Base-by-base conservation (phyloP, 1,140 invertebrate species). In the Caenorhabditis inopinata region DNA sequence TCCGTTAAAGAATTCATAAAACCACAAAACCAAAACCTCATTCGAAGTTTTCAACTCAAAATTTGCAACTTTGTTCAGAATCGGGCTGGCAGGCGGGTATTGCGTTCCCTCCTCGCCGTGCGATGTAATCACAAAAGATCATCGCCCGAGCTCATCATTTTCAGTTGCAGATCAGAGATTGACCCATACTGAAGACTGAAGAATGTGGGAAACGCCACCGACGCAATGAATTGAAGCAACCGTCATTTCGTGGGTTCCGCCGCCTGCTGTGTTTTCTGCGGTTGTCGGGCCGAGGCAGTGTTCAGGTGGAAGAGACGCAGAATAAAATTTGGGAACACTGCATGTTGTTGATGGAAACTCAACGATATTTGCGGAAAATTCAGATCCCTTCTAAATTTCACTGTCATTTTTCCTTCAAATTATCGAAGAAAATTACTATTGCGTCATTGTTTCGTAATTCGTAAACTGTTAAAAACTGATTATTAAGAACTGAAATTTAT, bases 111-210 rank as follows among this genome's bases (percentile, higher is more conserved):
- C 18, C 21, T 38, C 32, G 38, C 76, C 76, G 76, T 62, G 76
- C 49, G 47, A 58, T 78, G 32, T 76, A 76, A 78, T 78, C 76
- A 78, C 76, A 27, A 12, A 35, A 27, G 32, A 45, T 78, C 76
- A 78, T 78, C 53, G 76, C 76, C 76, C 76, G 76, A 51, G 47
- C 35, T 78, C 76, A 78, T 78, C 76, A 78, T 78, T 45, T 78
- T 45, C 42, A 45, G 46, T 62, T 78, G 76, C 76, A 78, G 76
- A 78, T 78, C 76, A 78, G 23, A 27, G 12, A 58, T 62, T 78
- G 49, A 78, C 76, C 49, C 53, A 45, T 58, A 78, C 76, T 78
- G 76, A 62, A 78, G 76, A 78, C 53, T 68, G 32, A 38, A 2
- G 32, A 42, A 42, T 9, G 6, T 0, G 3, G 29, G 32, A 14